Conservation (phyloP, 2,888 invertebrate genomes). For the Philereme vetulata region DNA sequence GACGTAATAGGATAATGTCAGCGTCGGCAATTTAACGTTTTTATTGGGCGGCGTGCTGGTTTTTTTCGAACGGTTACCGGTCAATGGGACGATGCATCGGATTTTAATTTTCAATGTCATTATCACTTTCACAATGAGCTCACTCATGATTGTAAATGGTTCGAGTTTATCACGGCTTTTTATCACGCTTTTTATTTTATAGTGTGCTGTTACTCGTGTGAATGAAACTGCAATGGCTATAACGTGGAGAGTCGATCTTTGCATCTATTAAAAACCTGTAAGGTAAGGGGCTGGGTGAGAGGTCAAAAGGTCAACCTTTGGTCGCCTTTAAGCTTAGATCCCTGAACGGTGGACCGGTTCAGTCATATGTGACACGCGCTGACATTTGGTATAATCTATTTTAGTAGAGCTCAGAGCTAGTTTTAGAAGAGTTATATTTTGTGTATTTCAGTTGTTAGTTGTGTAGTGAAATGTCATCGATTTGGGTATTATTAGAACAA, state of each 20-base stretch:
- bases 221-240: constrained; percentile 17
- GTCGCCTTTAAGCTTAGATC: constrained; percentile 37
- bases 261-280: constrained; percentile 37
- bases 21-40: constrained; percentile 80
- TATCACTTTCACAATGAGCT: constrained; percentile 80
- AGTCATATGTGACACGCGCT: constrained; percentile 50
- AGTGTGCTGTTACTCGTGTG: constrained; percentile 7
- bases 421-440: neutral
- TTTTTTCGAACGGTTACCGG: constrained; percentile 74
- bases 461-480: neutral
- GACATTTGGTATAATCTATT: constrained; percentile 41
- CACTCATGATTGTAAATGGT: constrained; percentile 46
- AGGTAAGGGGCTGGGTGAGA: constrained; percentile 39
- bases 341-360: constrained; percentile 39
- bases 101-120: constrained; percentile 83
- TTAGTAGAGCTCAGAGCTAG: constrained; percentile 7
- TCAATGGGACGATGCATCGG: constrained; percentile 79
- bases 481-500: too few species aligned
- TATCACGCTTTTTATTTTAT: constrained; percentile 29
- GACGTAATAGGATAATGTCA: constrained; percentile 84
- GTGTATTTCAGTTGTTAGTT: neutral
- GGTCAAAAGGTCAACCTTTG: constrained; percentile 46
- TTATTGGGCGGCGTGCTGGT: constrained; percentile 75
- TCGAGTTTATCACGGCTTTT: constrained; percentile 31
- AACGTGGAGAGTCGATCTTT: constrained; percentile 15